These are phyloP conservation scores for Malurus splendens DNA, from an alignment of 2,797 vertebrate genomes.

Conservation along the genomic window DNA sequence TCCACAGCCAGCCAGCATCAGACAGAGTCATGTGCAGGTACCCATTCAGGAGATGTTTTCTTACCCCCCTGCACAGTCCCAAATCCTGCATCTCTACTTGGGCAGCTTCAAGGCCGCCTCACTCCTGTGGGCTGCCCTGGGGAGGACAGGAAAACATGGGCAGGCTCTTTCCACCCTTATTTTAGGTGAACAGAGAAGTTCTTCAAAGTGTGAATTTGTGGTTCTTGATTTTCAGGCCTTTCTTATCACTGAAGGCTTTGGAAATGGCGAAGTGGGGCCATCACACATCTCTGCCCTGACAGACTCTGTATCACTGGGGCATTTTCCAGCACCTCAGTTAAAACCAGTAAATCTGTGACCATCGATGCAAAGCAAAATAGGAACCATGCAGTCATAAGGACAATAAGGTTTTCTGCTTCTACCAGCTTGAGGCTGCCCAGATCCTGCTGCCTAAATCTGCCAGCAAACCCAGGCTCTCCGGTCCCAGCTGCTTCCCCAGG, in stretches of 20 bases:
- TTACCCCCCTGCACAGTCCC: background rate
- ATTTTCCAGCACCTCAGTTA: background rate
- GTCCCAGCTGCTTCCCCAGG: background rate
- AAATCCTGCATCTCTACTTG: background rate
- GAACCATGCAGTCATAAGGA: background rate
- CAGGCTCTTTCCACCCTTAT: background rate
- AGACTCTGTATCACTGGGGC: background rate
- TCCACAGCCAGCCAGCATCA: rapidly evolving
- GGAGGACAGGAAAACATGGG: background rate
- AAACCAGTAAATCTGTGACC: background rate
- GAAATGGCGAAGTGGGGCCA: background rate
- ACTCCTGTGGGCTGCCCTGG: background rate
- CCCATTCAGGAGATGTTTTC: background rate
- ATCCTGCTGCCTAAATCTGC: background rate
- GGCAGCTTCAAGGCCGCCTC: background rate
- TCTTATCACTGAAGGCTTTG: background rate
- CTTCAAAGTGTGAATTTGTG: background rate
- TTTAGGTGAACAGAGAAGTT: background rate
- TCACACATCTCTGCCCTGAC: background rate
- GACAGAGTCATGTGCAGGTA: background rate
- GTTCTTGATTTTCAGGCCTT: background rate
- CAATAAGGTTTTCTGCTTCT: background rate
- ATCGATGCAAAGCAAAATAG: background rate
- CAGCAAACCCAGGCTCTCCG: background rate
- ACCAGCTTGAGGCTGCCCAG: background rate